A percentile compares a stretch with the other conserved stretches of the same genome.
Evolutionary conservation across 2,888 invertebrate species (phyloP).

Genomic region (Mesorhabditis spiculigera): DNA sequence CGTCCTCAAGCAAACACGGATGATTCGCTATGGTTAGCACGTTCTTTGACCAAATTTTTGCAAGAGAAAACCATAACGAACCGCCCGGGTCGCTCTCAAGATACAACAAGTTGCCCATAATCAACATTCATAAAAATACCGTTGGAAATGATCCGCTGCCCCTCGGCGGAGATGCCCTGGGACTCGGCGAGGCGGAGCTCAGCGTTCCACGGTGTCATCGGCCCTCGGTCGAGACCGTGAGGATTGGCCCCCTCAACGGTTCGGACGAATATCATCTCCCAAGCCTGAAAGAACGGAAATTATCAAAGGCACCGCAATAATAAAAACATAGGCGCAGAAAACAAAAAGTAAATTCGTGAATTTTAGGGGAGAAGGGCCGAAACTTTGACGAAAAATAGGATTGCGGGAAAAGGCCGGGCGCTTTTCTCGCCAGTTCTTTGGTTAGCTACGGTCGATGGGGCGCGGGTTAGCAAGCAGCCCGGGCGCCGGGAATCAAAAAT

Average conservation of each 20-base stretch:
- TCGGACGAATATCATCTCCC: slow-evolving; percentile 40
- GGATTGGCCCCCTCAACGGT: slow-evolving; percentile 35
- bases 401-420: no score
- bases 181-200: slow-evolving; percentile 32
- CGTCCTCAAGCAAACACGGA: slow-evolving; percentile 44
- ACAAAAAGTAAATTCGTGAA: no score
- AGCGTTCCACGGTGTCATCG: slow-evolving; percentile 29
- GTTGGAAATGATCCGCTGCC: slow-evolving; percentile 37
- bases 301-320: no score
- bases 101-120: slow-evolving; percentile 10
- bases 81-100: slow-evolving; percentile 4
- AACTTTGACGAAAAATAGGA: no score
- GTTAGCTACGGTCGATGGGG: no score
- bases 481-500: no score
- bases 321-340: no score
- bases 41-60: background rate
- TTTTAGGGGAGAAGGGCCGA: no score
- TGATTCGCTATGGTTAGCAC: slow-evolving; percentile 50
- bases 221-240: slow-evolving; percentile 34
- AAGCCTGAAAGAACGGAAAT: no score
- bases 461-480: no score
- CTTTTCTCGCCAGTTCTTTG: no score
- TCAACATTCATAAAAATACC: slow-evolving; percentile 16
- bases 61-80: no score
- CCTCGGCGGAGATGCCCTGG: slow-evolving; percentile 39